Conservation (phyloP, 2,113 vertebrate genomes). For the Pungitius pungitius region DNA sequence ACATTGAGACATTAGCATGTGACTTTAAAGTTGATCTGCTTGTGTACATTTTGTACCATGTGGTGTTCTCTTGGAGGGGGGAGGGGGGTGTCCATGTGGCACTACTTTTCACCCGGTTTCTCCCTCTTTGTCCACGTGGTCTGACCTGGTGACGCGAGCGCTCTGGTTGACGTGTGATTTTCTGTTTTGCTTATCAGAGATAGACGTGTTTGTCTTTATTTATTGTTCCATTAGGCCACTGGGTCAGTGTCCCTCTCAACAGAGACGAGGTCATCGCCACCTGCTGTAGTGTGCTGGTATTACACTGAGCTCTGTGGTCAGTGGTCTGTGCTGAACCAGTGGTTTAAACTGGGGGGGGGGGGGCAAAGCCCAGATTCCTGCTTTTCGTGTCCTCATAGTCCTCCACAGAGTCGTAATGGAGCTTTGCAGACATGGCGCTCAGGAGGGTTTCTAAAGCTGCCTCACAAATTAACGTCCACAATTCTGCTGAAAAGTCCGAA, state of each 20-base stretch:
- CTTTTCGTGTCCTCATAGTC: not conserved
- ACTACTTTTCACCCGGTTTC: constrained; percentile 2
- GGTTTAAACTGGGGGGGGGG: not conserved
- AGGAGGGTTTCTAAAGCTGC: not conserved
- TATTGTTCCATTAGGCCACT: constrained; percentile 45
- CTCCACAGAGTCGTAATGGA: not conserved
- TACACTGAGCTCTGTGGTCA: not conserved
- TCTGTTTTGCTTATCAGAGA: not conserved
- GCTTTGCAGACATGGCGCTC: not conserved
- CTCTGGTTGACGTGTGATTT: not conserved
- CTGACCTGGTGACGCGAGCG: constrained; percentile 3
- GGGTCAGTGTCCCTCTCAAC: constrained; percentile 50
- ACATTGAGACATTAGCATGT: constrained; percentile 47
- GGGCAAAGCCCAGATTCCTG: not conserved
- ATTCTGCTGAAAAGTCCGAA: not conserved
- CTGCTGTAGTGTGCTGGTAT: constrained; percentile 34
- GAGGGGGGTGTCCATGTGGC: constrained; percentile 56
- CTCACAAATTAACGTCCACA: not conserved
- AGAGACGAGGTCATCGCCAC: constrained; percentile 14
- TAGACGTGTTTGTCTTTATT: not conserved
- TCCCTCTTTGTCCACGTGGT: constrained; percentile 45
- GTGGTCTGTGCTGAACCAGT: not conserved
- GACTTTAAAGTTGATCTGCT: constrained; percentile 1
- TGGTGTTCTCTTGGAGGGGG: constrained; percentile 3
- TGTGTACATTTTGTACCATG: constrained; percentile 71